These are phyloP conservation scores for Ectropis crepuscularia DNA, from an alignment of 2,888 invertebrate species.

Conservation along the genomic window DNA sequence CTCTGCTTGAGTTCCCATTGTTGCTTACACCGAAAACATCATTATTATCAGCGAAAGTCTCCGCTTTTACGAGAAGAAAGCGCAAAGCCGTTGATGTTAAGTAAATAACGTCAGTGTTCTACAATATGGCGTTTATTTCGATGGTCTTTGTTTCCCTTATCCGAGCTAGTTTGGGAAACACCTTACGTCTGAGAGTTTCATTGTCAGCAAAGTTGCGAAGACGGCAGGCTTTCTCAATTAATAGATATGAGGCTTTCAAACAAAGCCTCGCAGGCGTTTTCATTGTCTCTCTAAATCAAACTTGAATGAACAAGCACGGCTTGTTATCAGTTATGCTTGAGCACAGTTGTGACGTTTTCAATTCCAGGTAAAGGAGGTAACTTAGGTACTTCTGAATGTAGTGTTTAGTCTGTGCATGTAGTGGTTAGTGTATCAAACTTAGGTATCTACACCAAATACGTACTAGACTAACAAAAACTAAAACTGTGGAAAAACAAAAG, in stretches of 20 bases:
- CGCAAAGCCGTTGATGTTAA: slow-evolving; percentile 63
- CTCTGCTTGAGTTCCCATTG: slow-evolving; percentile 59
- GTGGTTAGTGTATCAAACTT: too few relatives aligned
- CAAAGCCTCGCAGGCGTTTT: slow-evolving; percentile 32
- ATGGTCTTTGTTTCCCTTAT: slow-evolving; percentile 48
- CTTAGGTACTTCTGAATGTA: neutral
- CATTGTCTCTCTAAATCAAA: slow-evolving; percentile 37
- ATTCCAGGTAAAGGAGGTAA: slow-evolving; percentile 20
- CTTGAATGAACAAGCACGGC: slow-evolving; percentile 33
- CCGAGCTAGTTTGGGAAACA: slow-evolving; percentile 42
- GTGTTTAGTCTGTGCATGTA: neutral
- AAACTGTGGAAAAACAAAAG: too few relatives aligned
- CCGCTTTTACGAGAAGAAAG: slow-evolving; percentile 65
- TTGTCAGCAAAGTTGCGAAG: slow-evolving; percentile 46
- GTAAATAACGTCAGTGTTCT: slow-evolving; percentile 59
- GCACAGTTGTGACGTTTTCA: slow-evolving; percentile 31
- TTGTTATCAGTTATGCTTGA: slow-evolving; percentile 34
- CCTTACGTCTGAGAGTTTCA: slow-evolving; percentile 43
- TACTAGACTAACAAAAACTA: too few relatives aligned
- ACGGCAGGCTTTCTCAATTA: slow-evolving; percentile 37
- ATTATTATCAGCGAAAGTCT: slow-evolving; percentile 69
- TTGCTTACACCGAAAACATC: slow-evolving; percentile 62
- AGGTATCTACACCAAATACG: too few relatives aligned
- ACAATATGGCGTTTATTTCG: slow-evolving; percentile 53
- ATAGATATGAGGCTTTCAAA: slow-evolving; percentile 38